Evolutionary conservation across 2,888 invertebrate species (phyloP).

Genomic region (Conistra vaccinii): DNA sequence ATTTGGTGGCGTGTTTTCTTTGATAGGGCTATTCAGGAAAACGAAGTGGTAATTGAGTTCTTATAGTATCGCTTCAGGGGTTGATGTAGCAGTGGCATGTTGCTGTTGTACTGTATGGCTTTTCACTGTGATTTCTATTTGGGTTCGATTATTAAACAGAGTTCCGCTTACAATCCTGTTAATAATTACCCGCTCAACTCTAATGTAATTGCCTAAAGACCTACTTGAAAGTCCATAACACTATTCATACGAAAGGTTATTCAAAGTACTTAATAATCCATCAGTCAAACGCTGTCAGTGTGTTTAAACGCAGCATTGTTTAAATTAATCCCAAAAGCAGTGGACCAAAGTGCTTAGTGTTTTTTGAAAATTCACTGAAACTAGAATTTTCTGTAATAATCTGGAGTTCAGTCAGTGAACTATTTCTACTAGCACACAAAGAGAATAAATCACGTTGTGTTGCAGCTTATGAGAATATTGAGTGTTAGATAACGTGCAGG

Average conservation of each 20-base stretch:
- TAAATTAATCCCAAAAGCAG: background rate
- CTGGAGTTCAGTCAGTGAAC: background rate
- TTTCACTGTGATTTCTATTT: too few relatives aligned
- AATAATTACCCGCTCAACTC: conserved; percentile 13
- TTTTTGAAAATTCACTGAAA: conserved; percentile 7
- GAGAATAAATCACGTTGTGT: conserved; percentile 1
- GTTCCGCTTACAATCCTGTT: background rate
- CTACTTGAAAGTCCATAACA: conserved; percentile 13
- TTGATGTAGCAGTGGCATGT: background rate
- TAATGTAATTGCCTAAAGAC: conserved; percentile 1
- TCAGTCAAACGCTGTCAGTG: conserved; percentile 30
- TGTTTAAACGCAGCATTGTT: conserved; percentile 18
- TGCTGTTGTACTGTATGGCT: background rate
- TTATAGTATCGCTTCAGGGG: background rate
- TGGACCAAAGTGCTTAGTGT: conserved; percentile 2
- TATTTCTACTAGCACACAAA: conserved; percentile 8
- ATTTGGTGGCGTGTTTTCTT: conserved; percentile 23
- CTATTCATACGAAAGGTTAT: conserved; percentile 22
- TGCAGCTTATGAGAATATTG: conserved; percentile 22
- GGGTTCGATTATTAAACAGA: background rate
- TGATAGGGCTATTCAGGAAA: background rate
- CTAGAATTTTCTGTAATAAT: background rate
- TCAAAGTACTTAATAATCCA: conserved; percentile 37
- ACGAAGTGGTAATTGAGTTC: conserved; percentile 5
- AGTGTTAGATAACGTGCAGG: conserved; percentile 40